phyloP scores from a whole-genome alignment of 2,888 invertebrate species.

The Trachelus iudaicus region DNA sequence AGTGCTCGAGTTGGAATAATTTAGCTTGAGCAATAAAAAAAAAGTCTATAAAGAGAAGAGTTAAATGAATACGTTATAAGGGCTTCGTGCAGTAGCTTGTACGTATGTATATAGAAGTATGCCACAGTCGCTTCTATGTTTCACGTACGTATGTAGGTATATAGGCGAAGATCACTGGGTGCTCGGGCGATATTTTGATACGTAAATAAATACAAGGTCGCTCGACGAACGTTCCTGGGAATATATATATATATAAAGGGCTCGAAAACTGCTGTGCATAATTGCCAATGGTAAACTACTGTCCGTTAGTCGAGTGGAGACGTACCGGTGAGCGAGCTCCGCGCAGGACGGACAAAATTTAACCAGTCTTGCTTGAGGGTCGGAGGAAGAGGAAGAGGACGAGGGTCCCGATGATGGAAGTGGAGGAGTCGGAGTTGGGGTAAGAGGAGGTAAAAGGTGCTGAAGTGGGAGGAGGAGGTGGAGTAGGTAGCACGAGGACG shows the following conservation, averaged over 20 bases:
- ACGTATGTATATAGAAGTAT: neutral
- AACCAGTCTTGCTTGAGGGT: too few relatives aligned
- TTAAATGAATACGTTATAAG: neutral
- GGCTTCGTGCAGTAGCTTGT: neutral
- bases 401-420: slow-evolving; percentile 4
- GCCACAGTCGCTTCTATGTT: neutral
- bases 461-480: neutral
- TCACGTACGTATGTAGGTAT: neutral
- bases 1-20: neutral
- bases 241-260: slow-evolving; percentile 37
- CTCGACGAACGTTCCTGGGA: slow-evolving; percentile 43
- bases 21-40: neutral
- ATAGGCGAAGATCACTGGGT: slow-evolving; percentile 6
- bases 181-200: slow-evolving; percentile 46
- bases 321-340: slow-evolving; percentile 1
- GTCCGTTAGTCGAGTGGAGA: neutral
- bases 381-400: too few relatives aligned
- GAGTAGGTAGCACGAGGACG: slow-evolving; percentile 16
- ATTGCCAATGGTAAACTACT: slow-evolving; percentile 21
- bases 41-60: neutral
- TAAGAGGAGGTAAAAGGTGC: slow-evolving; percentile 7
- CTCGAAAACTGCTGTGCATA: slow-evolving; percentile 41
- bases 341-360: too few relatives aligned
- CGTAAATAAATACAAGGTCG: slow-evolving; percentile 58
- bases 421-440: slow-evolving; percentile 15